A percentile compares a stretch with the other conserved stretches of the same genome.
Conservation (phyloP, 2,797 vertebrate species). For the Arremon aurantiirostris region DNA sequence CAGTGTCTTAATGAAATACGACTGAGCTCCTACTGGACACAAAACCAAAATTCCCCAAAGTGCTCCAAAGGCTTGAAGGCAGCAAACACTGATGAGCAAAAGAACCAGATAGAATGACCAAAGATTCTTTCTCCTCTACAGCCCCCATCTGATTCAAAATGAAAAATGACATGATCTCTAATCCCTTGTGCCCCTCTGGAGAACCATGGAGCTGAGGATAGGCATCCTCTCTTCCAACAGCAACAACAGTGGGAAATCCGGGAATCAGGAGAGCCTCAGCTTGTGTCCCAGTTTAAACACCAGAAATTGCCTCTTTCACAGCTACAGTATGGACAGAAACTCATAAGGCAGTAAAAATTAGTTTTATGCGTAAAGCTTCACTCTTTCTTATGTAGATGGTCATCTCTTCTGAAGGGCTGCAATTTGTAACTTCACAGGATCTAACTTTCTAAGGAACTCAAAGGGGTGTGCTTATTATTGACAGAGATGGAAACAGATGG, state of each 20-base stretch:
- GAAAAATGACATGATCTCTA: background rate
- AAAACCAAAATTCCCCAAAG: background rate
- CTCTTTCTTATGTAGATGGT: background rate
- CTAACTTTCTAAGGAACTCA: background rate
- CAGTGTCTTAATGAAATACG: background rate
- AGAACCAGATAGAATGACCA: background rate
- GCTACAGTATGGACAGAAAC: background rate
- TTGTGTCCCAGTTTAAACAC: background rate
- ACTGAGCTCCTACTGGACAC: background rate
- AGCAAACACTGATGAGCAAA: background rate
- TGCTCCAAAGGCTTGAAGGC: background rate
- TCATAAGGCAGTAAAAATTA: background rate
- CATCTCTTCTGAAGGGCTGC: background rate
- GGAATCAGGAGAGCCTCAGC: background rate
- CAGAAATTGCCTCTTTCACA: background rate
- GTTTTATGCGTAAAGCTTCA: background rate
- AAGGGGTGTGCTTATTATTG: background rate
- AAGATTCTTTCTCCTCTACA: background rate
- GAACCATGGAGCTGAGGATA: background rate
- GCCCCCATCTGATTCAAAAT: background rate
- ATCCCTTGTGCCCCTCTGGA: slow-evolving; percentile 27
- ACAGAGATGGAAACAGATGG: background rate
- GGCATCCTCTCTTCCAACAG: background rate
- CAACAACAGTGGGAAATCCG: background rate
- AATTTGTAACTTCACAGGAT: background rate